phyloP scores from a whole-genome alignment of 2,797 vertebrate species.

The Eulemur albifrons region DNA sequence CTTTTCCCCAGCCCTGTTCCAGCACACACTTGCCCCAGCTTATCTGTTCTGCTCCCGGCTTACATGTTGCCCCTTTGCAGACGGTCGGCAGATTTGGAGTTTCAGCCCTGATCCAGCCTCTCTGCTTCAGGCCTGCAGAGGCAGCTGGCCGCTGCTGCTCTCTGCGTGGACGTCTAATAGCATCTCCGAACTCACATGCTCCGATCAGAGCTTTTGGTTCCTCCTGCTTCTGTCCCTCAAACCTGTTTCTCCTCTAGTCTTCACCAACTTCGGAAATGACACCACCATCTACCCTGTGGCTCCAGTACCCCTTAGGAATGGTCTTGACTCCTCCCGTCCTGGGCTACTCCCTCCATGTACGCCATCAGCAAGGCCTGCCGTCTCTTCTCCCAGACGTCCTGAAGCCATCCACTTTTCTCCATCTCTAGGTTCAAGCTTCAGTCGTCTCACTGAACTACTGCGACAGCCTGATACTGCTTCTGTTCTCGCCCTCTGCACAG shows the following conservation, averaged over 20 bases:
- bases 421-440: not conserved
- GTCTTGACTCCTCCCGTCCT: not conserved
- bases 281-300: not conserved
- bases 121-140: not conserved
- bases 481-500: not conserved
- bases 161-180: not conserved
- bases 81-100: not conserved
- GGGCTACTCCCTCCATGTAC: not conserved
- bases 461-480: not conserved
- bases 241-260: not conserved
- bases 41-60: not conserved
- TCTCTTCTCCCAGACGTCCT: not conserved
- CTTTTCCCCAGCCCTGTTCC: not conserved
- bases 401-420: not conserved
- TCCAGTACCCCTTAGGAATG: not conserved
- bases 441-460: not conserved
- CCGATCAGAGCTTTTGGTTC: not conserved
- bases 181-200: not conserved
- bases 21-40: not conserved
- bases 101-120: too few relatives aligned
- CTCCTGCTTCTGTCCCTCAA: not conserved
- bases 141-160: not conserved
- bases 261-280: not conserved
- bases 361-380: not conserved
- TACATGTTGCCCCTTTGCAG: not conserved